A percentile compares a stretch with the other conserved stretches of the same genome.
Conservation (phyloP, 2,797 vertebrate species). For the Syngnathus rostellatus region DNA sequence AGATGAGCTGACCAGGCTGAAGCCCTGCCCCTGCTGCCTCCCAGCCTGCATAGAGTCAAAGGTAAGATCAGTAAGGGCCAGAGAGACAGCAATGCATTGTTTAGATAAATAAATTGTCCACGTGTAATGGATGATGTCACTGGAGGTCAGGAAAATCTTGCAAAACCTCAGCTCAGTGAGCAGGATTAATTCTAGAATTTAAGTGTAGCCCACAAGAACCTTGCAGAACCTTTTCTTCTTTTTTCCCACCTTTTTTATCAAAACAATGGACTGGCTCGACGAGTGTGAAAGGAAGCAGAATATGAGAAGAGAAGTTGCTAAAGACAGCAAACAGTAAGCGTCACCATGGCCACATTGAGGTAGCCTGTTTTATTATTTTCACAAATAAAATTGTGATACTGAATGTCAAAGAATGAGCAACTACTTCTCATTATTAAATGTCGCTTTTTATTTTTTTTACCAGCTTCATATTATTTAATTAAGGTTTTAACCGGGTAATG, state of each 20-base stretch:
- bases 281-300: not conserved
- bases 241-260: not conserved
- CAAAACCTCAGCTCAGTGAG: not conserved
- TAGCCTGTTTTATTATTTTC: not conserved
- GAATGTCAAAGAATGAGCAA: not conserved
- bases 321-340: not conserved
- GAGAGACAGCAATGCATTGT: not conserved
- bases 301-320: not conserved
- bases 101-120: not conserved
- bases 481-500: not conserved
- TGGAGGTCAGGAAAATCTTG: not conserved
- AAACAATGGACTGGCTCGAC: not conserved
- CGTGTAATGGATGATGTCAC: not conserved
- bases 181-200: not conserved
- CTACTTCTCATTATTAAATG: not conserved
- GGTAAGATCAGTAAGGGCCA: not conserved
- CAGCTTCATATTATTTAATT: not conserved
- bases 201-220: not conserved
- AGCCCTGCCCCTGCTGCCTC: slow-evolving; percentile 81
- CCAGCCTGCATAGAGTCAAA: slow-evolving; percentile 68
- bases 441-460: not conserved
- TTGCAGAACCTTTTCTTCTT: not conserved
- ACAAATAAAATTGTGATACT: not conserved
- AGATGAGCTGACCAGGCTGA: slow-evolving; percentile 86
- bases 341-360: no score